Conservation (phyloP, 2,888 invertebrate genomes). For the Zootermopsis nevadensis region DNA sequence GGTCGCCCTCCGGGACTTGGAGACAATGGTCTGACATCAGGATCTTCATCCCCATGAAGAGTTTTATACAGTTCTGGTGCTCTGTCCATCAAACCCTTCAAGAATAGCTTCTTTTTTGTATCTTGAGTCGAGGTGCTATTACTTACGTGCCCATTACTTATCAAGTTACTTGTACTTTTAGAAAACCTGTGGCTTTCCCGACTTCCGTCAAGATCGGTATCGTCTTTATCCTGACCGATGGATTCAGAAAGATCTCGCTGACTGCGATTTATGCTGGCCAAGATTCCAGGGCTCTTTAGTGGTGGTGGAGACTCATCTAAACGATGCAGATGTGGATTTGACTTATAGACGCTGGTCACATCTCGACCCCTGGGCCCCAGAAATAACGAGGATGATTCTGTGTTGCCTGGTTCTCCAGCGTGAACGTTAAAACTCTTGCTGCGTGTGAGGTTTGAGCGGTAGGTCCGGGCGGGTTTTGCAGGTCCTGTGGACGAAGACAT, state of each 20-base stretch:
- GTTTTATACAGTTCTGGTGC: constrained; percentile 78
- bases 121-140: constrained; percentile 60
- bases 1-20: constrained; percentile 37
- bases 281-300: constrained; percentile 86
- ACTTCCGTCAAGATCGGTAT: constrained; percentile 55
- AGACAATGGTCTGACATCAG: constrained; percentile 29
- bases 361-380: constrained; percentile 7
- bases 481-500: constrained; percentile 67
- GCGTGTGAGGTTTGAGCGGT: constrained; percentile 76
- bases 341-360: constrained; percentile 68
- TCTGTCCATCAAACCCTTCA: constrained; percentile 76
- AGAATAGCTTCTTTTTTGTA: constrained; percentile 73
- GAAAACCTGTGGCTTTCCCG: constrained; percentile 69
- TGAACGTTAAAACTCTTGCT: constrained; percentile 90
- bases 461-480: constrained; percentile 82
- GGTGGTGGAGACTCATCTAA: constrained; percentile 78
- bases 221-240: constrained; percentile 57
- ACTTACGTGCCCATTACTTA: constrained; percentile 59
- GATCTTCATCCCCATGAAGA: constrained; percentile 71
- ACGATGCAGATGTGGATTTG: constrained; percentile 80
- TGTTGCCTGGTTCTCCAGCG: constrained; percentile 62
- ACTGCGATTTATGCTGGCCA: constrained; percentile 86
- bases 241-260: constrained; percentile 81
- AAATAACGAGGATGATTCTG: not conserved
- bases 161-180: constrained; percentile 80